These are phyloP conservation scores for Proteles cristata DNA, from an alignment of 2,113 vertebrate genomes.

Conservation along the genomic window DNA sequence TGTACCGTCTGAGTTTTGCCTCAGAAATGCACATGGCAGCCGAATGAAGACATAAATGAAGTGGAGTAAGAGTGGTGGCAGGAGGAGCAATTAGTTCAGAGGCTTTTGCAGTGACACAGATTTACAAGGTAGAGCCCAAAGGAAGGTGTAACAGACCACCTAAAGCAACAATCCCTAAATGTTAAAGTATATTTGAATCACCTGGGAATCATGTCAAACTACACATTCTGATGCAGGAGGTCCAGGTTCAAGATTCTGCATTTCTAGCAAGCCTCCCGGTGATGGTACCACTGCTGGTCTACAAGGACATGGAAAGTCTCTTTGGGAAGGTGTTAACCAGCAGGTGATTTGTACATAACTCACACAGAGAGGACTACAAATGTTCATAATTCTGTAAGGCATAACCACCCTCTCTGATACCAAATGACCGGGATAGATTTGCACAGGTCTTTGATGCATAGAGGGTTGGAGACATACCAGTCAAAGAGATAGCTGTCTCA, in stretches of 20 bases:
- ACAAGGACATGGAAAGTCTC: background rate
- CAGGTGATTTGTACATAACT: background rate
- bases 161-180: background rate
- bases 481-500: background rate
- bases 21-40: background rate
- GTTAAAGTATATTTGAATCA: background rate
- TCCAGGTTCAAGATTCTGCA: background rate
- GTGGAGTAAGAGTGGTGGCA: background rate
- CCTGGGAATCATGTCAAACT: background rate
- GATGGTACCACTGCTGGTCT: background rate
- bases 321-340: background rate
- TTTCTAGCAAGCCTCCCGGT: background rate
- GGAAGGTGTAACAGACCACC: background rate
- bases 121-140: background rate
- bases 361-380: background rate
- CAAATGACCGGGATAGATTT: background rate
- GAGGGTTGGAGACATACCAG: background rate
- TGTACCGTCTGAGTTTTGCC: background rate
- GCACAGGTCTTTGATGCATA: background rate
- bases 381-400: background rate
- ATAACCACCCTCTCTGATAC: background rate
- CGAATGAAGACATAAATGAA: background rate
- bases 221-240: background rate
- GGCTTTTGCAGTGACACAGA: background rate
- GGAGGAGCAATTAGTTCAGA: background rate